Evolutionary conservation across 2,113 vertebrate genomes (phyloP).

Genomic region (Talpa occidentalis): DNA sequence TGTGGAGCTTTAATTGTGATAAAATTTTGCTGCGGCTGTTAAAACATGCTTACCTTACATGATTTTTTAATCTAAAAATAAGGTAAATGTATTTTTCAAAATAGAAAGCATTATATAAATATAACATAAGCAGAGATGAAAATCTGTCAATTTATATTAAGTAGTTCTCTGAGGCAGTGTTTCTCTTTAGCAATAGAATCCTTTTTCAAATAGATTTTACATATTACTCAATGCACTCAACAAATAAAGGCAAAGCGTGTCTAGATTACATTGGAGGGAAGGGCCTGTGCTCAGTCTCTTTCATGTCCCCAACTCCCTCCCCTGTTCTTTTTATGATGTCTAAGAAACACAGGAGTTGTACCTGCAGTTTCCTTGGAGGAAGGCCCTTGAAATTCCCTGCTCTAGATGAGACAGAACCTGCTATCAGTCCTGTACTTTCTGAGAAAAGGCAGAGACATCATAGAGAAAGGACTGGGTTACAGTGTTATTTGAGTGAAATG

Average conservation of each 20-base stretch:
- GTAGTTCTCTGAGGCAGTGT: neutral
- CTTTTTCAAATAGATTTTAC: neutral
- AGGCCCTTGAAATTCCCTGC: neutral
- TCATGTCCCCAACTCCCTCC: neutral
- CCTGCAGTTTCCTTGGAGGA: neutral
- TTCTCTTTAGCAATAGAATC: neutral
- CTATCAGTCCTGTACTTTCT: neutral
- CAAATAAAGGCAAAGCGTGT: neutral
- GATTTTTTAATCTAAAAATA: slow-evolving; percentile 33
- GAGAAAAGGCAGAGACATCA: neutral
- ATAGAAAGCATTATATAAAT: neutral
- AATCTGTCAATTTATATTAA: slow-evolving; percentile 20
- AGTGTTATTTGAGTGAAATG: neutral
- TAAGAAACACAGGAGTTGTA: too few species aligned
- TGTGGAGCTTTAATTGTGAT: neutral
- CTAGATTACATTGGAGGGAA: neutral
- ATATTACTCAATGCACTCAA: neutral
- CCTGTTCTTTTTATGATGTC: neutral
- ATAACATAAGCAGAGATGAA: neutral
- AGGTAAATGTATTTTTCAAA: neutral
- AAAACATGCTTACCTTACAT: slow-evolving; percentile 10
- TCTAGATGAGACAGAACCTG: neutral
- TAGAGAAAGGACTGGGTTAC: neutral
- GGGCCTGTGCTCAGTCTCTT: neutral
- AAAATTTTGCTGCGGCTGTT: neutral